Conservation (phyloP, 1,140 invertebrate species). For the Sycophila sp. region DNA sequence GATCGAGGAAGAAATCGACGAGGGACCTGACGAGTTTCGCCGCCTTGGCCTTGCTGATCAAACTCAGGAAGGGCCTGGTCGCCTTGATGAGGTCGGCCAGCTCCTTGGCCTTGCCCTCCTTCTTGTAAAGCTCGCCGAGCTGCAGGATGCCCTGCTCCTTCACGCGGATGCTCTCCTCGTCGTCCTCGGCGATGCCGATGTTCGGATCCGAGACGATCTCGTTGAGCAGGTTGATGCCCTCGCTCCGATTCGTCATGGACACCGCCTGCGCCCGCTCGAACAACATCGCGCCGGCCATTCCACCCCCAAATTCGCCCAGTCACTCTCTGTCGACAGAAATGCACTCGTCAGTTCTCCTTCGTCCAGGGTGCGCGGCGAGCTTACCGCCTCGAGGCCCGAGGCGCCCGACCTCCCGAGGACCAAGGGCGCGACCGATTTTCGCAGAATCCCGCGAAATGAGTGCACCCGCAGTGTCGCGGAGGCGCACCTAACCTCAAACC, state of each 20-base stretch:
- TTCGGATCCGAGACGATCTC: conserved; percentile 77
- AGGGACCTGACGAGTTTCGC: conserved; percentile 96
- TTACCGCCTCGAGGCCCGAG: not conserved
- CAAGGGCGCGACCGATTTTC: not conserved
- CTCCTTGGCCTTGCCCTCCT: conserved; percentile 93
- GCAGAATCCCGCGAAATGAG: too few relatives aligned
- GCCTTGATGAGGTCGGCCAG: conserved; percentile 92
- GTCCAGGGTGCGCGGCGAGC: not conserved
- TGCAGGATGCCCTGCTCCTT: conserved; percentile 92
- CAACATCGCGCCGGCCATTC: conserved; percentile 87
- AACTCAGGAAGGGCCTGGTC: conserved; percentile 91
- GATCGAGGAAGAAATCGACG: conserved; percentile 97
- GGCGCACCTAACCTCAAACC: not conserved
- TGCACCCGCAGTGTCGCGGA: too few relatives aligned
- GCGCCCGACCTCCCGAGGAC: not conserved
- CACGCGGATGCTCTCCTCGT: conserved; percentile 86
- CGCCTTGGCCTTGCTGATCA: conserved; percentile 98
- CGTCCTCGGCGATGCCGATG: conserved; percentile 75
- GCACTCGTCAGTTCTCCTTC: not conserved
- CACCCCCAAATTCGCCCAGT: conserved; percentile 31
- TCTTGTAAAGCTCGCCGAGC: conserved; percentile 88
- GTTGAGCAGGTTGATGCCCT: conserved; percentile 75
- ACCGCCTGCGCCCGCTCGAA: conserved; percentile 82
- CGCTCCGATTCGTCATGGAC: conserved; percentile 75
- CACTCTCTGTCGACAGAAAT: conserved; percentile 18